Conservation (phyloP, 1,140 invertebrate genomes). For the Linepithema humile region DNA sequence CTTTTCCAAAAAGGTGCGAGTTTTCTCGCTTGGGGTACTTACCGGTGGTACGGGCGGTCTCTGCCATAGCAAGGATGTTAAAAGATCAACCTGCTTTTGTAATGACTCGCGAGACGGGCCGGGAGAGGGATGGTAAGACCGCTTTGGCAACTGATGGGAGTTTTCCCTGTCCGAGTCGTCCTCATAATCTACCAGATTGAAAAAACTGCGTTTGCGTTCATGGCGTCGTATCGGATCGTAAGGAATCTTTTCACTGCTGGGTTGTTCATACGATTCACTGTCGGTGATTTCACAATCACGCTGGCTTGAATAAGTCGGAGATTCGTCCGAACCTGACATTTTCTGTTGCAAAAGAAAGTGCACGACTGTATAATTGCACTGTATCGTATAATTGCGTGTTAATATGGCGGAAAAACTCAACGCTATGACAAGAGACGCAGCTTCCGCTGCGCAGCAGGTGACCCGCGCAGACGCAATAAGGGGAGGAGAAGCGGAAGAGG, state of each 20-base stretch:
- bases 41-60: background rate
- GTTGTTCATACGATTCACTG: background rate
- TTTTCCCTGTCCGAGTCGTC: background rate
- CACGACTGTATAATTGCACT: no score
- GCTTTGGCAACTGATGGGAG: background rate
- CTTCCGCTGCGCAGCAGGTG: no score
- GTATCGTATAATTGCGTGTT: no score
- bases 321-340: background rate
- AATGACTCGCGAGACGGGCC: background rate
- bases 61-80: background rate
- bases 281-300: background rate
- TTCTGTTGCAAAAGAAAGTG: background rate
- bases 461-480: no score
- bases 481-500: no score
- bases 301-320: background rate
- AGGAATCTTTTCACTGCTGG: background rate
- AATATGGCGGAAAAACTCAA: no score
- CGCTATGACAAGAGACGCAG: no score
- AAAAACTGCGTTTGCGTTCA: background rate
- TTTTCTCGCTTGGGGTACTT: background rate
- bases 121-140: background rate
- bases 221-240: background rate
- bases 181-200: background rate
- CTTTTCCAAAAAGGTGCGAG: background rate
- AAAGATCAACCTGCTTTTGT: background rate